phyloP scores from a whole-genome alignment of 2,113 vertebrate genomes.

The Camelus bactrianus region DNA sequence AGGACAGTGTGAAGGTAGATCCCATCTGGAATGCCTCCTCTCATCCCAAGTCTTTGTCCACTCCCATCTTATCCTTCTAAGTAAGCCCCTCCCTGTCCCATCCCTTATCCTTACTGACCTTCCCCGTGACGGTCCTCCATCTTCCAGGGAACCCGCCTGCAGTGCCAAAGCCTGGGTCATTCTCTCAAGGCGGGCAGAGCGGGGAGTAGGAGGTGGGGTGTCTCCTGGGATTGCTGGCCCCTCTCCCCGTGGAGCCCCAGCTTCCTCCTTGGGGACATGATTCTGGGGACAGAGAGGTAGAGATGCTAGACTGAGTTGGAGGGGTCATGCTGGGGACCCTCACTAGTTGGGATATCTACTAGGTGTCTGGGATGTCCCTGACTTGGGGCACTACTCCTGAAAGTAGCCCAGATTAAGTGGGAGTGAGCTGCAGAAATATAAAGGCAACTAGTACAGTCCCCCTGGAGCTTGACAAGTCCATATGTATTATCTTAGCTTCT shows the following conservation, averaged over 20 bases:
- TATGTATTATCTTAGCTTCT: not conserved
- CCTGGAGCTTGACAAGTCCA: not conserved
- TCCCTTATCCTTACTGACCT: constrained; percentile 85
- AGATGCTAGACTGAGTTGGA: not conserved
- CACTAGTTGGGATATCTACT: not conserved
- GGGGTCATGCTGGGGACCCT: not conserved
- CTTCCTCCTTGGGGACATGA: constrained; percentile 90
- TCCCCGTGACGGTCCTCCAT: constrained; percentile 90
- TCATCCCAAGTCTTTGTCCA: not conserved
- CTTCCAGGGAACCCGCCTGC: constrained; percentile 91
- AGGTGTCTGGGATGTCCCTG: not conserved
- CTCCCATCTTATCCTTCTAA: not conserved
- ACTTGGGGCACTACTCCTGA: not conserved
- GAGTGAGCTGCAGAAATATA: not conserved
- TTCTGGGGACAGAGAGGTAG: constrained; percentile 84
- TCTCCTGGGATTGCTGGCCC: constrained; percentile 92
- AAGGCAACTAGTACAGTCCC: not conserved
- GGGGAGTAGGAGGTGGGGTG: constrained; percentile 92
- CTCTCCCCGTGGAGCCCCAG: constrained; percentile 85
- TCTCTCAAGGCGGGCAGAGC: constrained; percentile 92
- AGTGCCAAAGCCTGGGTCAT: constrained; percentile 93
- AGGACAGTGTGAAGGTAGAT: not conserved
- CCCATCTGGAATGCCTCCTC: not conserved
- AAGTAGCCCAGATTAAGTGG: not conserved
- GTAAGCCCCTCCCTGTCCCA: not conserved